Evolutionary conservation across 2,113 vertebrate species (phyloP).

Genomic region (Gorsachius goisagi): DNA sequence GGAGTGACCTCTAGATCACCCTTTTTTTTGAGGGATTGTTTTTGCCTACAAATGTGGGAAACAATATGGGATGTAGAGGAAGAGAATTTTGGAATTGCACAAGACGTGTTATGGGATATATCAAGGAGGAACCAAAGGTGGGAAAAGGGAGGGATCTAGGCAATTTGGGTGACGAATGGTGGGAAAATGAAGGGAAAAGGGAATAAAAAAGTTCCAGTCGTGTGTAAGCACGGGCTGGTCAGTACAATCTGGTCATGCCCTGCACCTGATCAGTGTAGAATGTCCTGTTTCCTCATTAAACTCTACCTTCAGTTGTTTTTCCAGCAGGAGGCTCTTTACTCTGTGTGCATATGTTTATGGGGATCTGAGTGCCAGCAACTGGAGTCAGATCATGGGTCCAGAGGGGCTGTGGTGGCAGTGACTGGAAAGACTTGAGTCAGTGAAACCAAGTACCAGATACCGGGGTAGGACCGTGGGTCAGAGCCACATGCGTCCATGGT

Average conservation of each 20-base stretch:
- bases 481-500: rapidly evolving
- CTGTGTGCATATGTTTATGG: not conserved
- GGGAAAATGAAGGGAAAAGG: not conserved
- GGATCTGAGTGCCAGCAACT: not conserved
- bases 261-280: not conserved
- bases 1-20: not conserved
- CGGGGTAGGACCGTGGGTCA: not conserved
- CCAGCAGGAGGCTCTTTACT: not conserved
- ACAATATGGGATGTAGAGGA: not conserved
- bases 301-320: not conserved
- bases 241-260: not conserved
- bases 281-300: not conserved
- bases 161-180: not conserved
- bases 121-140: not conserved
- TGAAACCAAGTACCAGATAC: not conserved
- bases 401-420: not conserved
- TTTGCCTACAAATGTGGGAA: not conserved
- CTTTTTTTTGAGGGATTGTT: not conserved
- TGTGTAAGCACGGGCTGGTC: rapidly evolving
- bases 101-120: not conserved
- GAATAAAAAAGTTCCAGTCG: not conserved
- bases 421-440: not conserved
- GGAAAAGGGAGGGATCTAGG: not conserved
- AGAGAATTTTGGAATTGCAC: not conserved
- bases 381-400: not conserved